These are phyloP conservation scores for Ochlodes sylvanus DNA, from an alignment of 2,888 invertebrate species.

Conservation along the genomic window DNA sequence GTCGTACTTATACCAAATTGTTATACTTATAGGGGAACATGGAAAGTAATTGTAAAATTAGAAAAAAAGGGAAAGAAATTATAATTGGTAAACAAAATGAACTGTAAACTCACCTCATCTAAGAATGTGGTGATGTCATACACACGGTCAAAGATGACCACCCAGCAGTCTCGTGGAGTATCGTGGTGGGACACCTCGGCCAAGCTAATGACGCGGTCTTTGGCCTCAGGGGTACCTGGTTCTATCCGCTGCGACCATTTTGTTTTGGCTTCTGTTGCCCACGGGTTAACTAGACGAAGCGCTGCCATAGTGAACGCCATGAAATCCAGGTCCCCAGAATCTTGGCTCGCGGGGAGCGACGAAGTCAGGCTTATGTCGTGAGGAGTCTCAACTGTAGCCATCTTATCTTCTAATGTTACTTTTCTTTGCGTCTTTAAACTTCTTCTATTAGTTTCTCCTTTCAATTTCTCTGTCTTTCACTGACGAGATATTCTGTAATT, in stretches of 20 bases:
- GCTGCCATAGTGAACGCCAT: conserved; percentile 80
- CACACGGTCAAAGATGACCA: conserved; percentile 94
- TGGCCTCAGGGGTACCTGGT: conserved; percentile 66
- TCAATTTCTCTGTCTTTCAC: neutral
- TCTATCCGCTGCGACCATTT: conserved; percentile 59
- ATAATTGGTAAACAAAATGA: neutral
- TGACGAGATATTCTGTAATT: conserved; percentile 36
- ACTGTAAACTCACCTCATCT: conserved; percentile 82
- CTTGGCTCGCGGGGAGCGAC: conserved; percentile 63
- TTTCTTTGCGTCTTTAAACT: conserved; percentile 22
- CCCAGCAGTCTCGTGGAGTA: conserved; percentile 90
- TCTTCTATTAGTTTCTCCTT: neutral
- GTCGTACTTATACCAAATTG: too few relatives aligned
- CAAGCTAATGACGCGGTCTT: conserved; percentile 85
- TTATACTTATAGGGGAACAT: too few relatives aligned
- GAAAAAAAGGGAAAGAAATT: neutral
- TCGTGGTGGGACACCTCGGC: conserved; percentile 92
- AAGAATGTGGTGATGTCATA: conserved; percentile 93
- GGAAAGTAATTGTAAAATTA: neutral
- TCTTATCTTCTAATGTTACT: conserved; percentile 46
- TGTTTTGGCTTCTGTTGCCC: conserved; percentile 62
- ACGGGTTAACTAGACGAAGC: conserved; percentile 74
- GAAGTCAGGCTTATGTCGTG: conserved; percentile 66
- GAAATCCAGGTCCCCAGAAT: conserved; percentile 67
- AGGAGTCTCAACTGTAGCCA: conserved; percentile 74